Percentiles rank a stretch among this genome's conserved stretches.
phyloP scores from a whole-genome alignment of 2,888 invertebrate species.

The Aquatica leii region DNA sequence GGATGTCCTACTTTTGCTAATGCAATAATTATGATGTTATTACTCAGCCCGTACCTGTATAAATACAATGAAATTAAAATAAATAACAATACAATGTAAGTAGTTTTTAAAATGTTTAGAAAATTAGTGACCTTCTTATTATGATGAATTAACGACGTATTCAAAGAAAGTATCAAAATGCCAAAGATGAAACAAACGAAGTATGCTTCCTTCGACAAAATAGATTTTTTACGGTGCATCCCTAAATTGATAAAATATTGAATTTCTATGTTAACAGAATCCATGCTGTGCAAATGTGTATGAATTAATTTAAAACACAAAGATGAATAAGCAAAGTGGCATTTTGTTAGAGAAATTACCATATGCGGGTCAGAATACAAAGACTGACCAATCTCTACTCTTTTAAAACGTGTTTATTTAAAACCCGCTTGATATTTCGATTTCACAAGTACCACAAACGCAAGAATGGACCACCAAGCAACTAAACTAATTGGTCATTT shows the following conservation, averaged over 20 bases:
- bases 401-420: slow-evolving; percentile 13
- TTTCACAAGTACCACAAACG: slow-evolving; percentile 10
- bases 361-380: slow-evolving; percentile 10
- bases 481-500: slow-evolving; percentile 8
- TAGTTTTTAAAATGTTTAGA: slow-evolving; percentile 4
- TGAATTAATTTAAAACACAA: background rate
- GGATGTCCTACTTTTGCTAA: slow-evolving; percentile 39
- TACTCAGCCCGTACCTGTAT: slow-evolving; percentile 20
- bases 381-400: slow-evolving; percentile 8
- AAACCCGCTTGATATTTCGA: slow-evolving; percentile 11
- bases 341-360: slow-evolving; percentile 12
- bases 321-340: slow-evolving; percentile 2
- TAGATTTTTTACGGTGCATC: background rate
- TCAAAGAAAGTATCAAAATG: background rate
- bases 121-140: background rate
- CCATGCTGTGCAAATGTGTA: background rate
- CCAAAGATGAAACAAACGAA: background rate
- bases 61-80: slow-evolving; percentile 5
- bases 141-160: no score
- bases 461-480: slow-evolving; percentile 6
- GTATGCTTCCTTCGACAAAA: slow-evolving; percentile 1
- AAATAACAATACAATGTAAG: slow-evolving; percentile 1
- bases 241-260: background rate
- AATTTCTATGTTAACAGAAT: background rate
- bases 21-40: slow-evolving; percentile 32